Conservation (phyloP, 30 jellyfish, hydroid and myxozoan species). For the Hydra vulgaris region DNA sequence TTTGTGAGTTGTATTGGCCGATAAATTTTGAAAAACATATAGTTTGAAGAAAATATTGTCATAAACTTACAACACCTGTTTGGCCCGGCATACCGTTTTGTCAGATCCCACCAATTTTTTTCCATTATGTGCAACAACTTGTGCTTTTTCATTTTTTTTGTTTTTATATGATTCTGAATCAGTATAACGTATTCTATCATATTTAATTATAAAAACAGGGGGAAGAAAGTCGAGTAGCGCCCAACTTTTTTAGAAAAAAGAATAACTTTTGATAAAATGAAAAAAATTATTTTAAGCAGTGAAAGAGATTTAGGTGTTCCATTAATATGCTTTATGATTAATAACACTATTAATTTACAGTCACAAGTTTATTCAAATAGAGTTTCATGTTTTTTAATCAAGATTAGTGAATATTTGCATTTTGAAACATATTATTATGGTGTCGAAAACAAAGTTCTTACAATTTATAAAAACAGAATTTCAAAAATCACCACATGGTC, state of each 20-base stretch:
- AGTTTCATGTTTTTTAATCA: background rate
- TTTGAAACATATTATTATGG: no score
- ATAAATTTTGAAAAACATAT: no score
- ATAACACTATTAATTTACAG: background rate
- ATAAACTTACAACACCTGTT: background rate
- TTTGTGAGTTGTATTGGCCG: no score
- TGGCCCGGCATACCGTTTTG: conserved; percentile 10
- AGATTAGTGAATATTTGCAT: no score
- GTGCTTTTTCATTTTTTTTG: no score
- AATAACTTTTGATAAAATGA: background rate
- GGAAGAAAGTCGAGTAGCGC: no score
- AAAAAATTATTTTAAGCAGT: background rate
- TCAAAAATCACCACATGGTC: no score
- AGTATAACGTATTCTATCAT: no score
- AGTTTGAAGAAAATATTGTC: conserved; percentile 2
- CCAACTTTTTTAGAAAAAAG: background rate
- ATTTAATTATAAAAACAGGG: no score
- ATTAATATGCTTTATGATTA: background rate
- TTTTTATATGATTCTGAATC: no score
- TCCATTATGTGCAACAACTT: background rate
- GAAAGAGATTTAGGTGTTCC: background rate
- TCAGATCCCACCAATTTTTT: background rate
- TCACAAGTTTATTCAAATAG: background rate
- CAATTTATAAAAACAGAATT: no score
- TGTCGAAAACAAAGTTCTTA: no score